A percentile compares a stretch with the other conserved stretches of the same genome.
phyloP scores from a whole-genome alignment of 2,888 invertebrate genomes.

The Anthoptus insignis region DNA sequence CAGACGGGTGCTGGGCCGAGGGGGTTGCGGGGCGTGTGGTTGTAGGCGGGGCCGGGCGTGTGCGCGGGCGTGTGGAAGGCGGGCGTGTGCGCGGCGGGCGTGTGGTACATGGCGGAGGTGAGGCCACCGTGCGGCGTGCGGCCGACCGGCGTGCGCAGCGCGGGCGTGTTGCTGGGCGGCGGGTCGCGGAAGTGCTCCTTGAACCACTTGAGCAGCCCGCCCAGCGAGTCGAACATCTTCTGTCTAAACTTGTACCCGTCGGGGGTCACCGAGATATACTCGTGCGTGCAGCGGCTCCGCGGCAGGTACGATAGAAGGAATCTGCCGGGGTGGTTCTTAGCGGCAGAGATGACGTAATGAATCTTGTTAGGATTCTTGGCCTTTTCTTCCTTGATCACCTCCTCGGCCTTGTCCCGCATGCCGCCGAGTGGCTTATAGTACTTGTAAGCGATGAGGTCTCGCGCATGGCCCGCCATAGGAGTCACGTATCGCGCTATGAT shows the following conservation, averaged over 20 bases:
- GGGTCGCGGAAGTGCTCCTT: slow-evolving; percentile 99
- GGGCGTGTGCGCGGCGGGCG: slow-evolving; percentile 87
- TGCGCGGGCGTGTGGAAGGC: slow-evolving; percentile 92
- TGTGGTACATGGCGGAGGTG: slow-evolving; percentile 78
- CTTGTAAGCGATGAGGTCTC: slow-evolving; percentile 97
- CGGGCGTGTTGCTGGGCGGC: slow-evolving; percentile 90
- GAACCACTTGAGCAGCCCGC: slow-evolving; percentile 96
- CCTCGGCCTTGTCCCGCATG: slow-evolving; percentile 95
- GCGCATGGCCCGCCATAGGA: slow-evolving; percentile 98
- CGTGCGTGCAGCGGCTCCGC: slow-evolving; percentile 94
- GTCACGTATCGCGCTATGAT: slow-evolving; percentile 98
- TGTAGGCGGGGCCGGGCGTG: slow-evolving; percentile 89
- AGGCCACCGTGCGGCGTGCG: slow-evolving; percentile 89
- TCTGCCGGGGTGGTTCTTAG: slow-evolving; percentile 96
- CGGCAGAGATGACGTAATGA: slow-evolving; percentile 95
- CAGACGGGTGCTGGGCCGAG: slow-evolving; percentile 97
- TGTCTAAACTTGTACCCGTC: slow-evolving; percentile 97
- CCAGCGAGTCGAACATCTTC: slow-evolving; percentile 94
- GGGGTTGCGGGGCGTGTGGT: slow-evolving; percentile 97
- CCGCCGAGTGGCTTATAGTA: slow-evolving; percentile 94
- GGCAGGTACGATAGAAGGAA: slow-evolving; percentile 98
- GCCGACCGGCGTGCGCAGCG: slow-evolving; percentile 90
- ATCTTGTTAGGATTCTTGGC: slow-evolving; percentile 95
- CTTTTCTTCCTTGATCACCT: slow-evolving; percentile 95
- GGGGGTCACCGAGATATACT: slow-evolving; percentile 96